Evolutionary conservation across 2,797 vertebrate species (phyloP), one percentile per base, ranked within the genome.

Genomic region (Apodemus agrarius): DNA sequence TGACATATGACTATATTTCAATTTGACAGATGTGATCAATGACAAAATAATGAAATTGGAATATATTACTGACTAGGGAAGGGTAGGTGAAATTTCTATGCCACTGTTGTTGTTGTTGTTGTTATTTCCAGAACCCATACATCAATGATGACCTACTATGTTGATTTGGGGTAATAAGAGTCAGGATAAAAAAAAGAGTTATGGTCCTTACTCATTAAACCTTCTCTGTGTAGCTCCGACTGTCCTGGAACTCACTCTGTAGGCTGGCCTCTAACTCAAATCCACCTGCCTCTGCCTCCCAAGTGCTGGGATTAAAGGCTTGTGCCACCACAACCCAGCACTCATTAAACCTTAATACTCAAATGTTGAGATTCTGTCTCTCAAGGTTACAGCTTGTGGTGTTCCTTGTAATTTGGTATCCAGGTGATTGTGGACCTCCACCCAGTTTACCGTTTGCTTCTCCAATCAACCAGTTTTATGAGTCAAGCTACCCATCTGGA

Each of bases 391-490:
- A 83, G 88, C 72, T 17, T 57, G 34, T n/a, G 63, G 0, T 59
- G 94, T 0, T 96, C 43, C 40, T 94, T 89, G 61, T 90, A 80
- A 10, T 80, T 95, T 92, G 43, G 67, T 11, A 16, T 74, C 93
- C 97, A 98, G 98, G 98, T 63, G 95, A 98, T 85, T 98, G 98
- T 1, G 2, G 10, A 31, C 63, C 85, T 89, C 97, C 97, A 0
- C 31, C 92, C 0, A 54, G 59, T 34, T 0, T 98, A 49, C 6
- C 0, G 0, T 98, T 97, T 57, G 98, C 98, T 95, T 90, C 78
- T 85, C 95, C 98, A 81, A 13, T 88, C 97, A 97, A 0, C 26
- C 91, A 1, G 43, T 11, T 63, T 89, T 52, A 0, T 1, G 78
- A 90, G 19, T 96, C 97, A 49, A 95, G 82, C 57, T 97, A 97